Conservation (phyloP, 2,113 vertebrate species). For the Podarcis cretensis region DNA sequence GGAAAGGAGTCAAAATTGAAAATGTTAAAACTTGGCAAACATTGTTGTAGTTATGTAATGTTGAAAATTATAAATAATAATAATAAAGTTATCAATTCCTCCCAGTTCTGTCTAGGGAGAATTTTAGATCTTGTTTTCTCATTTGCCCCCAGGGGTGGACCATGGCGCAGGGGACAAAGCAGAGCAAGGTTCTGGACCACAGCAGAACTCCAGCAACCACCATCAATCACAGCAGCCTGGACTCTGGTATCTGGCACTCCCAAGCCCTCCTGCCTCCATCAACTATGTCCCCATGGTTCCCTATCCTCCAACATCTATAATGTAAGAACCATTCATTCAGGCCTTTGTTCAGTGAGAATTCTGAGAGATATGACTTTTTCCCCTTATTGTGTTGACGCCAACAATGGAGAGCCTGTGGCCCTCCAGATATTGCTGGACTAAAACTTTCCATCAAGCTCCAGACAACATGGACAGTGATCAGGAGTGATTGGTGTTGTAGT, state of each 20-base stretch:
- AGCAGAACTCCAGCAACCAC: neutral
- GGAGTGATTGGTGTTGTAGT: neutral
- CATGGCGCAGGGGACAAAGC: fast-evolving
- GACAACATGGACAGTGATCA: too few species aligned
- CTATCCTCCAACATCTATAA: conserved; percentile 63
- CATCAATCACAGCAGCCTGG: neutral
- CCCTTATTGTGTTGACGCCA: neutral
- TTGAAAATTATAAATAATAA: too few species aligned
- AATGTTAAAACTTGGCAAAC: too few species aligned
- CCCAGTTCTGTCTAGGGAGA: neutral
- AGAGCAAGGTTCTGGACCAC: neutral
- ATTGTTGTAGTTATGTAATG: too few species aligned
- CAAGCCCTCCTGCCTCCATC: conserved; percentile 51
- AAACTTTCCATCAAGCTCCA: too few species aligned
- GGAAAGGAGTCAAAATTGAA: too few species aligned
- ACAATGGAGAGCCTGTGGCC: neutral
- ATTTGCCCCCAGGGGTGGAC: conserved; percentile 15
- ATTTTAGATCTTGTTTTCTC: neutral
- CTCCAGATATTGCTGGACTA: neutral
- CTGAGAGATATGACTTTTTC: neutral
- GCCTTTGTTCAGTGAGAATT: fast-evolving
- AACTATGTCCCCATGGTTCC: conserved; percentile 73
- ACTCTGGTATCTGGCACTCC: conserved; percentile 68
- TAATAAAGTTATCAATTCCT: too few species aligned
- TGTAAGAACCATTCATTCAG: conserved; percentile 66